Conservation (phyloP, 2,113 vertebrate genomes). For the Dipodomys stephensi region DNA sequence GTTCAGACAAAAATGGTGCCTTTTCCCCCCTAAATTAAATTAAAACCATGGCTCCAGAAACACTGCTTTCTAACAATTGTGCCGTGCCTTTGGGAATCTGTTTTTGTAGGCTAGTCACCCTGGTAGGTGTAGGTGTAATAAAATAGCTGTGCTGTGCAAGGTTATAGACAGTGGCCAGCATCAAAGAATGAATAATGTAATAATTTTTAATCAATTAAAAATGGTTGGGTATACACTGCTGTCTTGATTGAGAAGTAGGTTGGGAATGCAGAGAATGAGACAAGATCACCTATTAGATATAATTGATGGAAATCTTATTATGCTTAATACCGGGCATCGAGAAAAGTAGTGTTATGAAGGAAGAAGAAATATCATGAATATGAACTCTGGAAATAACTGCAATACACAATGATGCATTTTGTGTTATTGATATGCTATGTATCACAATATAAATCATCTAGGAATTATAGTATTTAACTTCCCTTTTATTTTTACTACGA, state of each 20-base stretch:
- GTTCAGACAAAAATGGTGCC: constrained; percentile 72
- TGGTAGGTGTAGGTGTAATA: background rate
- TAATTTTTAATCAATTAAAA: constrained; percentile 33
- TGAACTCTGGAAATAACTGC: background rate
- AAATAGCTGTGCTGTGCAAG: constrained; percentile 9
- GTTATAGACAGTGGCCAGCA: background rate
- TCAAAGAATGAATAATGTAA: constrained; percentile 37
- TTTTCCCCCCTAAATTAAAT: constrained; percentile 62
- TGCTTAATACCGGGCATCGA: constrained; percentile 5
- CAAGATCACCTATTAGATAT: background rate
- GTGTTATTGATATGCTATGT: background rate
- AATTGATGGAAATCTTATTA: background rate
- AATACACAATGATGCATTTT: background rate
- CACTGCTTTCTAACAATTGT: constrained; percentile 59
- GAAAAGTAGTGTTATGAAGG: constrained; percentile 7
- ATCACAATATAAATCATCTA: background rate
- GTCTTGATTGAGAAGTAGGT: background rate
- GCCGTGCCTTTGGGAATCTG: constrained; percentile 35
- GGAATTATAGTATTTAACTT: constrained; percentile 28
- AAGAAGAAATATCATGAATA: constrained; percentile 31
- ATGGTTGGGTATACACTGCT: constrained; percentile 6
- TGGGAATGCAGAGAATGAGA: background rate
- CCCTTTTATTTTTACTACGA: background rate
- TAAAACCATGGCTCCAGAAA: constrained; percentile 69
- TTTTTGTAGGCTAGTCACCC: constrained; percentile 7